Percentiles rank a stretch among this genome's conserved stretches.
phyloP scores from a whole-genome alignment of 2,113 vertebrate species.

The Elephas maximus region DNA sequence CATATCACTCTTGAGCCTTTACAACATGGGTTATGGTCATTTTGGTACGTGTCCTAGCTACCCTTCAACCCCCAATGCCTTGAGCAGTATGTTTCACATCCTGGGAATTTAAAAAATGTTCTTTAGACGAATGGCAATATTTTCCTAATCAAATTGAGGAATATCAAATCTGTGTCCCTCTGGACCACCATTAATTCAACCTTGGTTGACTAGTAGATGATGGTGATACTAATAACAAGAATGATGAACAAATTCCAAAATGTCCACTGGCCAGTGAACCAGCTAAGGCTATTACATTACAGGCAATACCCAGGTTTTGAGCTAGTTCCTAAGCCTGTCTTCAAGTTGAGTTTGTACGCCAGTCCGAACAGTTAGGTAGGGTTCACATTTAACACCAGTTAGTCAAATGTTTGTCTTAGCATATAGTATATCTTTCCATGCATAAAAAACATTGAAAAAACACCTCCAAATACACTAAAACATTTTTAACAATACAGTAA shows the following conservation, averaged over 20 bases:
- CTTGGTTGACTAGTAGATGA: constrained; percentile 1
- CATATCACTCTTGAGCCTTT: background rate
- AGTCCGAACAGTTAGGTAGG: too few relatives aligned
- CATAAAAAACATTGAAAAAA: too few relatives aligned
- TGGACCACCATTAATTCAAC: constrained; percentile 1
- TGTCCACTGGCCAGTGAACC: background rate
- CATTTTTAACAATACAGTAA: too few relatives aligned
- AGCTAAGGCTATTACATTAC: background rate
- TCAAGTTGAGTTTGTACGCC: too few relatives aligned
- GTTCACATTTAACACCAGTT: too few relatives aligned
- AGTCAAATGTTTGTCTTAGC: too few relatives aligned
- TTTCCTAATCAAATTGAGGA: constrained; percentile 18
- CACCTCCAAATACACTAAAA: too few relatives aligned
- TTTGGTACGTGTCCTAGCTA: background rate
- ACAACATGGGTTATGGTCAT: background rate
- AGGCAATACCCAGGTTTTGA: too few relatives aligned
- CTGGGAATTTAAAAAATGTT: constrained; percentile 29
- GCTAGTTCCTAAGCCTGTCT: too few relatives aligned
- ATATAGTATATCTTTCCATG: too few relatives aligned
- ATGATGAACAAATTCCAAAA: constrained; percentile 21
- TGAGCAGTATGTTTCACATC: background rate
- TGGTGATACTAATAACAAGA: background rate
- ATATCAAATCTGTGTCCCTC: background rate
- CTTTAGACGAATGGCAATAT: background rate
- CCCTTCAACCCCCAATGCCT: background rate